Percentiles rank a stretch among this genome's conserved stretches.
Evolutionary conservation across 2,113 vertebrate species (phyloP).

Genomic region (Calonectris borealis): DNA sequence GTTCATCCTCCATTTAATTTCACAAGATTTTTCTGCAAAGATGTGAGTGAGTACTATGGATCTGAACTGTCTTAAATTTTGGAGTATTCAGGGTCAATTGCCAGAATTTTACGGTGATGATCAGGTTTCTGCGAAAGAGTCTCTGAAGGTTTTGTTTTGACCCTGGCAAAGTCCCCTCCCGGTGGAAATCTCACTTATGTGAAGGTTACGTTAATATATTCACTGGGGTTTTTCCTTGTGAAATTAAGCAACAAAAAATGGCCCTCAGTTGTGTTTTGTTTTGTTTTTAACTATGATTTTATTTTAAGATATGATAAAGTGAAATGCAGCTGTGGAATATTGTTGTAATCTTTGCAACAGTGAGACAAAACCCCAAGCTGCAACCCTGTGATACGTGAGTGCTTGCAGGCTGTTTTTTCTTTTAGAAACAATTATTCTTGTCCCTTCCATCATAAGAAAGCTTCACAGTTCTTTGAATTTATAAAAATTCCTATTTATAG

Average conservation of each 20-base stretch:
- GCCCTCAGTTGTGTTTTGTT: background rate
- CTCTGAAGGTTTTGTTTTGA: background rate
- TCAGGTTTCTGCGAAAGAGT: background rate
- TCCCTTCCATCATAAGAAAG: background rate
- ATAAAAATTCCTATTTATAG: background rate
- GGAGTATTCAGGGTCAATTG: background rate
- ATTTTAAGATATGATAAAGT: background rate
- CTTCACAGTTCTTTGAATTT: constrained; percentile 7
- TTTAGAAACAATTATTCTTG: background rate
- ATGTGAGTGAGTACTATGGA: background rate
- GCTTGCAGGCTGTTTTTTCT: background rate
- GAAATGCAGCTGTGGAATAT: background rate
- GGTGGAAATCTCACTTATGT: background rate
- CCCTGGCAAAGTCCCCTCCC: background rate
- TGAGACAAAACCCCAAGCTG: background rate
- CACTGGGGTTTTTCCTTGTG: background rate
- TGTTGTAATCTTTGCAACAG: background rate
- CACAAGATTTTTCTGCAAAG: background rate
- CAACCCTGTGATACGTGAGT: background rate
- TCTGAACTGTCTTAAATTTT: background rate
- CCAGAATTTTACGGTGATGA: background rate
- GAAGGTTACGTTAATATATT: background rate
- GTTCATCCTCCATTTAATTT: background rate
- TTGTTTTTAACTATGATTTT: background rate
- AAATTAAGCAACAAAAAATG: background rate